Evolutionary conservation across 2,113 vertebrate species (phyloP), one percentile per base, ranked within the genome.

Genomic region (Dissostichus mawsoni): DNA sequence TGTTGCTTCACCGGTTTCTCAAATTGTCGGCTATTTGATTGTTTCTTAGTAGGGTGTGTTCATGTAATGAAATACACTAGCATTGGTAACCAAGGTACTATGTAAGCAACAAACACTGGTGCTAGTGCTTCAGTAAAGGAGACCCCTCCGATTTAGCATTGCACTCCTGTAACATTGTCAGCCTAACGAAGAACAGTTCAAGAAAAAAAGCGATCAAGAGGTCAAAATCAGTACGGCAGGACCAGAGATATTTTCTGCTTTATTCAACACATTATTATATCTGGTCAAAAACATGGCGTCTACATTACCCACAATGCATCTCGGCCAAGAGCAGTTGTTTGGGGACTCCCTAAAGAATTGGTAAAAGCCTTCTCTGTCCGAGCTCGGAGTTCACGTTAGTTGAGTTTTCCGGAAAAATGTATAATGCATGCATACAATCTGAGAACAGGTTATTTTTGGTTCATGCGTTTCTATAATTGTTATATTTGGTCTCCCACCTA

Each of bases 51-150:
- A 11, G 16, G 48, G 55, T 74, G 58, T 69, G 25, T 20, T 70
- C 69, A 77, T 23, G 56, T 41, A 47, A 69, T 51, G 45, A 67
- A 50, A n/a, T 50, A 57, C 61, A 53, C 55, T 20, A 51, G 57
- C 70, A 23, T 52, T 17, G 59, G 25, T 56, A 71, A 68, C 41
- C 20, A 67, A n/a, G 52, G 51, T 69, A 61, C 16, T 29, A 78
- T 55, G 47, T 67, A 50, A 52, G 47, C 61, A 75, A 14, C 57
- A 70, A 44, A 84, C 50, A 84, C 61, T 55, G 48, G 13, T 45
- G 29, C 29, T 16, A 48, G 33, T 79, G 57, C 76, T 33, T 12
- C 13, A 76, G 23, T 66, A 17, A 57, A 57, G 52, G 41, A 59
- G 55, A 8, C 44, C 18, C 36, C 53, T 12, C 14, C 14, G 2